phyloP scores from a whole-genome alignment of 64 coral and sea anemone species.

The Montipora foliosa region DNA sequence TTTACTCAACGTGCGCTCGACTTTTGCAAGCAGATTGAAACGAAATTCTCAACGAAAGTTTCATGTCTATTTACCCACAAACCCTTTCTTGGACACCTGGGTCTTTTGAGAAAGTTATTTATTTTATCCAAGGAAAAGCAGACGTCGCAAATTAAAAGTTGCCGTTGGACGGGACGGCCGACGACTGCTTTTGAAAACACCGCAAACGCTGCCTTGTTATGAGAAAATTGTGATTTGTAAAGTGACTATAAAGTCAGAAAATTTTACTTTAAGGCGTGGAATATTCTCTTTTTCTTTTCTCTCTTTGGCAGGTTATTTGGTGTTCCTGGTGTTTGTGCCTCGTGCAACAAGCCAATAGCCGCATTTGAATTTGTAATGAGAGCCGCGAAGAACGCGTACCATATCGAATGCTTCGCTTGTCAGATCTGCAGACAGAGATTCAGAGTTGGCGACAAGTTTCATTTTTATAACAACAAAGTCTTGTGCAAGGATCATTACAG shows the following conservation, averaged over 20 bases:
- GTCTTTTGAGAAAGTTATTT: too few species aligned
- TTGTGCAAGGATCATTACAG: constrained; percentile 82
- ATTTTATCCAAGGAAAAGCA: too few species aligned
- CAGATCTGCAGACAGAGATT: constrained; percentile 86
- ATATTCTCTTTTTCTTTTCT: neutral
- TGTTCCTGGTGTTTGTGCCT: constrained; percentile 85
- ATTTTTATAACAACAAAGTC: constrained; percentile 94
- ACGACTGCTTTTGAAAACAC: too few species aligned
- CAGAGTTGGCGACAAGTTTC: constrained; percentile 85
- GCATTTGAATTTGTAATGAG: constrained; percentile 94
- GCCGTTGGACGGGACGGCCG: too few species aligned
- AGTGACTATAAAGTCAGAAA: neutral
- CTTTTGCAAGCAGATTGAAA: too few species aligned
- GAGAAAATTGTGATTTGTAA: neutral
- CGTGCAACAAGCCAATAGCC: constrained; percentile 85
- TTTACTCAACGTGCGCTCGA: too few species aligned
- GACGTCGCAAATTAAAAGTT: too few species aligned
- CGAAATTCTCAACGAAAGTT: too few species aligned
- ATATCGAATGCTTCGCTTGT: constrained; percentile 93
- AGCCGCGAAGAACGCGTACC: constrained; percentile 81
- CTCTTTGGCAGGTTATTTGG: constrained; percentile 78
- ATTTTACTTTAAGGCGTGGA: too few species aligned
- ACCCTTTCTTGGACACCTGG: too few species aligned
- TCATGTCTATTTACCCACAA: too few species aligned
- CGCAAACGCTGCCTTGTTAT: too few species aligned